phyloP scores from a whole-genome alignment of 1,140 invertebrate species.

The Solen grandis region DNA sequence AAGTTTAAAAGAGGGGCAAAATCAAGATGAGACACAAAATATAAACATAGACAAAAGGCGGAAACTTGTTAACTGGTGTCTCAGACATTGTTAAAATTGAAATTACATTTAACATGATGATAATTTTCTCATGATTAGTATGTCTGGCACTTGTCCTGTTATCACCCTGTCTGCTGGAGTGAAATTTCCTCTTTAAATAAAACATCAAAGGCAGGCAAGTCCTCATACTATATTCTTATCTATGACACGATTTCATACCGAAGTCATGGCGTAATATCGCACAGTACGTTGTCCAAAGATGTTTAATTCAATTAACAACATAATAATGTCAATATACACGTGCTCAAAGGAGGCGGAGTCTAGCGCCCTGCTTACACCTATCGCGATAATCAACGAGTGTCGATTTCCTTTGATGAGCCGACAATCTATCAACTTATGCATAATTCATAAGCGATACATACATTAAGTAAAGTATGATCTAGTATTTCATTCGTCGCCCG shows the following conservation, averaged over 20 bases:
- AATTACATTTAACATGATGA: too few species aligned
- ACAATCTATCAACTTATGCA: constrained; percentile 39
- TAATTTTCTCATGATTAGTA: too few species aligned
- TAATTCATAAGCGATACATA: constrained; percentile 38
- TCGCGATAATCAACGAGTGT: constrained; percentile 44
- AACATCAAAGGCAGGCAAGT: background rate
- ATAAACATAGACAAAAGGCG: too few species aligned
- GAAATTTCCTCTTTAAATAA: background rate
- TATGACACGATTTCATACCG: background rate
- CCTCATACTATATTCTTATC: background rate
- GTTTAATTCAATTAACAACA: constrained; percentile 43
- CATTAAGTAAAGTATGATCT: background rate
- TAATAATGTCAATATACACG: constrained; percentile 28
- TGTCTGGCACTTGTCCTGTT: background rate
- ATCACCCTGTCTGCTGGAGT: background rate
- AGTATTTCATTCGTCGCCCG: background rate
- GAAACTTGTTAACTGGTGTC: too few species aligned
- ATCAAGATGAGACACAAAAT: too few species aligned
- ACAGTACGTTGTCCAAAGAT: constrained; percentile 8
- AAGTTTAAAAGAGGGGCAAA: too few species aligned
- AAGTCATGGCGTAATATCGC: background rate
- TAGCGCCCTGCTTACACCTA: constrained; percentile 30
- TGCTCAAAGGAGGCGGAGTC: constrained; percentile 27
- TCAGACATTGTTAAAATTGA: too few species aligned
- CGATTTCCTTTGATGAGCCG: constrained; percentile 48